Evolutionary conservation across 2,888 invertebrate species (phyloP).

Genomic region (Pherbina coryleti): DNA sequence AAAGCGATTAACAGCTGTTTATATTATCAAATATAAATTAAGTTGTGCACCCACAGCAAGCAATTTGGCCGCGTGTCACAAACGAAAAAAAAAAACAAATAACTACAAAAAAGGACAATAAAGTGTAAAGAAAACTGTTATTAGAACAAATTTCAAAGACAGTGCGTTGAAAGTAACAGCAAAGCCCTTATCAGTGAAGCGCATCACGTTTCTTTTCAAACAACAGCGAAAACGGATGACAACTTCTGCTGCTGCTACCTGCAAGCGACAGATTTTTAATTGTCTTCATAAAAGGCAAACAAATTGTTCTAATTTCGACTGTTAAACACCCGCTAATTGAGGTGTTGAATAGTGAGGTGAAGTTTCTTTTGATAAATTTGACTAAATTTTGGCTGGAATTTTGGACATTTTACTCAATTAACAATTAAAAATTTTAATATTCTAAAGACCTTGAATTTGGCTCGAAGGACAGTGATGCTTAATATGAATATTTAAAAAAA

Average conservation of each 20-base stretch:
- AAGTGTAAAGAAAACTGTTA: neutral
- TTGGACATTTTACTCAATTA: no score
- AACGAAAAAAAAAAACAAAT: neutral
- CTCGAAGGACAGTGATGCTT: no score
- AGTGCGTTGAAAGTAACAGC: neutral
- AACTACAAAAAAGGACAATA: slow-evolving; percentile 25
- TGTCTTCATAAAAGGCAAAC: neutral
- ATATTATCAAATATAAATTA: slow-evolving; percentile 20
- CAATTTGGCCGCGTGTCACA: neutral
- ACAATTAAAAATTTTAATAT: no score
- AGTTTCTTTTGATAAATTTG: neutral
- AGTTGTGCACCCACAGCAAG: slow-evolving; percentile 10
- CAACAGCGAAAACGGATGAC: neutral
- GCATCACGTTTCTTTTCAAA: neutral
- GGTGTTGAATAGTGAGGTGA: neutral
- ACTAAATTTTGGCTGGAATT: neutral
- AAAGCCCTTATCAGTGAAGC: neutral
- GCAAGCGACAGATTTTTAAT: slow-evolving; percentile 6
- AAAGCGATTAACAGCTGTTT: slow-evolving; percentile 24
- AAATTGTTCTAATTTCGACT: neutral
- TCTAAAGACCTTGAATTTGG: no score
- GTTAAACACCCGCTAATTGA: neutral
- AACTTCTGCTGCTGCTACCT: neutral
- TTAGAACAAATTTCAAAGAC: neutral
- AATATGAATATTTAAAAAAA: no score